Conservation (phyloP, 1,140 invertebrate genomes). For the Choristoneura fumiferana region DNA sequence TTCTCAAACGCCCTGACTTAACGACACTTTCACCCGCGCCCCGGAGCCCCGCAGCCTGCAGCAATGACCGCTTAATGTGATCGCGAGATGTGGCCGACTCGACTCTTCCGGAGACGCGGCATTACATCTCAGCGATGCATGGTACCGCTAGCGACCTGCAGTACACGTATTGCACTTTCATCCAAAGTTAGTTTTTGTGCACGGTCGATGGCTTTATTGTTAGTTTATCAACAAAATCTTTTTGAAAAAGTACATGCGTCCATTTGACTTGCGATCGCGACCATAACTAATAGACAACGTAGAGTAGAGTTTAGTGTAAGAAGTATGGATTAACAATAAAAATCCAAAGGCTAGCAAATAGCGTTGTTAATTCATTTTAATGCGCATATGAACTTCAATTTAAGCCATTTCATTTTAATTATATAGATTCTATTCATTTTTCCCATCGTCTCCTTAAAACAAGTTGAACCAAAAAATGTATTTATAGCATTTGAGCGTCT, state of each 20-base stretch:
- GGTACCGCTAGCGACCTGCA: not conserved
- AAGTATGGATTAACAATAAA: conserved; percentile 52
- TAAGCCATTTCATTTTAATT: no score
- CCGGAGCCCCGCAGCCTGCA: conserved; percentile 33
- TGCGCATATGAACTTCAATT: no score
- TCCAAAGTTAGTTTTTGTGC: not conserved
- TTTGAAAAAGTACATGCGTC: conserved; percentile 50
- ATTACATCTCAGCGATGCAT: conserved; percentile 1
- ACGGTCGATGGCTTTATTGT: conserved; percentile 1
- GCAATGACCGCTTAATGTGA: conserved; percentile 41
- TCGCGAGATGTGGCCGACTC: conserved; percentile 42
- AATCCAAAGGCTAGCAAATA: conserved; percentile 17
- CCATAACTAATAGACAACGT: conserved; percentile 47
- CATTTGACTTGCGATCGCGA: conserved; percentile 30
- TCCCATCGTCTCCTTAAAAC: no score
- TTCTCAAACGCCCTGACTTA: conserved; percentile 35
- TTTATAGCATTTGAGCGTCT: not conserved
- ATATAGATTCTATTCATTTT: no score
- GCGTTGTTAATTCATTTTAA: no score
- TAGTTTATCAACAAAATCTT: conserved; percentile 35
- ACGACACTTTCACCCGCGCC: conserved; percentile 61
- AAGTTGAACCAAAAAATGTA: no score
- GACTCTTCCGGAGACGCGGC: conserved; percentile 27
- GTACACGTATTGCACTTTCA: not conserved
- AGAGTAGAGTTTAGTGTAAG: conserved; percentile 39